Evolutionary conservation across 2,888 invertebrate genomes (phyloP), one percentile per base, ranked within the genome.

Genomic region (Xylota segnis): DNA sequence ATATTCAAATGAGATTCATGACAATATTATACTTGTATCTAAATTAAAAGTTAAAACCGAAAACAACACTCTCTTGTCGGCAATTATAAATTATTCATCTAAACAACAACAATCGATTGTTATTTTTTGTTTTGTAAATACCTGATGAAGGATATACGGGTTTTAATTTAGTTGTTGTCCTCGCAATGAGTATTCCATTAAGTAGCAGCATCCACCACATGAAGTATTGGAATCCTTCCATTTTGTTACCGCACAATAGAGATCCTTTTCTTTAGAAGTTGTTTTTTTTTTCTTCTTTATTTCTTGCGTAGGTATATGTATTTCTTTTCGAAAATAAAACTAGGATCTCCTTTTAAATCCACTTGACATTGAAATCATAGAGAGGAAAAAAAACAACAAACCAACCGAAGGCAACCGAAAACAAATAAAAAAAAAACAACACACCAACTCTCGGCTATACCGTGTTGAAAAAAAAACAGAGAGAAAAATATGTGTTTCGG

Each of bases 201-300:
- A 91, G 89, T 88, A 92, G 88, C 84, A 92, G 82, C 87, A 90
- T 88, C 90, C 91, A 91, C 88, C 89, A 90, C 54, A 91, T 84
- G 79, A 89, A 88, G 87, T 89, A 88, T 81, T 90, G 89, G 88
- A 91, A 90, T 88, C 91, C 90, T 90, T 90, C 91, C 92, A 92
- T 92, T 90, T 83, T 78, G 43, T 45, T 40, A 40, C 23, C 71
- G 71, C 68, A 68, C 27, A 10, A 37, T 37, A 40, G 50, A 58
- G 27, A 34, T 43, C 16, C 50, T 58, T 27, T 43, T 18, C 54
- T 27, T 54, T 54, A 54, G 5, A 45, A 32, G 37, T 59, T 27
- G 27, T 14, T 7, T 50, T n/a, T 5, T 32, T 34, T 65, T 50
- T 63, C 37, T 32, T 54, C 54, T 43, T n/a, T n/a, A n/a, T n/a